These are phyloP conservation scores for Oligia fasciuncula DNA, from an alignment of 2,888 invertebrate species.

Conservation along the genomic window DNA sequence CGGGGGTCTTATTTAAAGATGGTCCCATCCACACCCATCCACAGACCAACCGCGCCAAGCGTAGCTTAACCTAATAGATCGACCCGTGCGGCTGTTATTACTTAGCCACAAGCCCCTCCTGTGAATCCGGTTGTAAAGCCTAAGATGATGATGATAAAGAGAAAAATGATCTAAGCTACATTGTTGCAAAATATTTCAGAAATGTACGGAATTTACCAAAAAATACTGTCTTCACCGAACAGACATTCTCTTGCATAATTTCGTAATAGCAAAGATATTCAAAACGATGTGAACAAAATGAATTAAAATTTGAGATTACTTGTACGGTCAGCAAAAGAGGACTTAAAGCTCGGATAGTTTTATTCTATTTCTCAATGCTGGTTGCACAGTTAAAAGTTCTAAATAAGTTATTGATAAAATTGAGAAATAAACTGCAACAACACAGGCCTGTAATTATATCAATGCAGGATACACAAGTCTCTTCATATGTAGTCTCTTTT, in stretches of 20 bases:
- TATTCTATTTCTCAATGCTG: background rate
- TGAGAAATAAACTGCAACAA: background rate
- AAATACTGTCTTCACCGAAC: slow-evolving; percentile 21
- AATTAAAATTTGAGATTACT: slow-evolving; percentile 61
- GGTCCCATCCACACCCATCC: too few species aligned
- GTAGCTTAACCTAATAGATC: too few species aligned
- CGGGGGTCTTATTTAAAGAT: too few species aligned
- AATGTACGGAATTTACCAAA: slow-evolving; percentile 2
- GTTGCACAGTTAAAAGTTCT: background rate
- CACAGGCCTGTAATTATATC: too few species aligned
- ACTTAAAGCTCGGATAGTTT: background rate
- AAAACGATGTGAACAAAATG: slow-evolving; percentile 57
- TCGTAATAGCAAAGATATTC: slow-evolving; percentile 48
- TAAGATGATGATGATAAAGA: too few species aligned
- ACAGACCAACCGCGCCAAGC: too few species aligned
- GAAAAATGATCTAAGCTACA: background rate
- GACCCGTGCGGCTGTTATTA: too few species aligned
- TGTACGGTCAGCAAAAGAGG: slow-evolving; percentile 22
- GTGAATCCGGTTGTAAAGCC: too few species aligned
- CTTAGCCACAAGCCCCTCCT: too few species aligned
- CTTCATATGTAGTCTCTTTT: too few species aligned
- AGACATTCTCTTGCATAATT: slow-evolving; percentile 45
- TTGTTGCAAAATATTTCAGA: background rate
- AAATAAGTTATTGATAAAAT: background rate
- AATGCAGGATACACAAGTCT: too few species aligned